phyloP scores from a whole-genome alignment of 2,888 invertebrate species.

The Alentia gelatinosa region DNA sequence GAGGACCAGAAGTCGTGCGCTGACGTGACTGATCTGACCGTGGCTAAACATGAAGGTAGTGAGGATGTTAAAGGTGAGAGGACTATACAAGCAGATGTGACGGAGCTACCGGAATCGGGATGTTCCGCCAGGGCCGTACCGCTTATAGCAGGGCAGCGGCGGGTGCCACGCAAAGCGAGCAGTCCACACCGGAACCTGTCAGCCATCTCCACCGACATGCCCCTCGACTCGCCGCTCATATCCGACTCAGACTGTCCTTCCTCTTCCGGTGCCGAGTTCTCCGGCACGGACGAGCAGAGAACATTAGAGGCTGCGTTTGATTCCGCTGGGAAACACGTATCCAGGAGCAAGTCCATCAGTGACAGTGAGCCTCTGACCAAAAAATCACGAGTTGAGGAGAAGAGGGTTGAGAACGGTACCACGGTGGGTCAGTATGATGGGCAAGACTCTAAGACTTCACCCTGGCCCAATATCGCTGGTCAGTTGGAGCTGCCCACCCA shows the following conservation, averaged over 20 bases:
- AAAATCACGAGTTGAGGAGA: neutral
- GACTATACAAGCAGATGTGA: neutral
- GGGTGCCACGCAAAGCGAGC: neutral
- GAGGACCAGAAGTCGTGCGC: neutral
- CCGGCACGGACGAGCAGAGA: neutral
- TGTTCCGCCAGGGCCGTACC: neutral
- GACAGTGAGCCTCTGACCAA: neutral
- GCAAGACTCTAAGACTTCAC: neutral
- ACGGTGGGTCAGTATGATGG: neutral
- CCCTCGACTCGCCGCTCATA: neutral
- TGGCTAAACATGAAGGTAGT: neutral
- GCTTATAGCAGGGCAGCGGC: neutral
- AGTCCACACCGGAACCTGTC: conserved; percentile 4
- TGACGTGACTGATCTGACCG: neutral
- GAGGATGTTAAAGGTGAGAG: neutral
- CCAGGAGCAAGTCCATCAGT: neutral
- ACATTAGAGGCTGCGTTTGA: neutral
- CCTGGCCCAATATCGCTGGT: conserved; percentile 12
- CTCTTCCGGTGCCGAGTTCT: neutral
- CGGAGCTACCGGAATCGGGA: neutral
- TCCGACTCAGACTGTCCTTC: conserved; percentile 10
- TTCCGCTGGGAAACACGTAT: neutral
- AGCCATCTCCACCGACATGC: neutral
- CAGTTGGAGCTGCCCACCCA: conserved; percentile 15
- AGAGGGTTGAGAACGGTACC: neutral